phyloP scores from a whole-genome alignment of 2,113 vertebrate genomes.

The Vombatus ursinus region DNA sequence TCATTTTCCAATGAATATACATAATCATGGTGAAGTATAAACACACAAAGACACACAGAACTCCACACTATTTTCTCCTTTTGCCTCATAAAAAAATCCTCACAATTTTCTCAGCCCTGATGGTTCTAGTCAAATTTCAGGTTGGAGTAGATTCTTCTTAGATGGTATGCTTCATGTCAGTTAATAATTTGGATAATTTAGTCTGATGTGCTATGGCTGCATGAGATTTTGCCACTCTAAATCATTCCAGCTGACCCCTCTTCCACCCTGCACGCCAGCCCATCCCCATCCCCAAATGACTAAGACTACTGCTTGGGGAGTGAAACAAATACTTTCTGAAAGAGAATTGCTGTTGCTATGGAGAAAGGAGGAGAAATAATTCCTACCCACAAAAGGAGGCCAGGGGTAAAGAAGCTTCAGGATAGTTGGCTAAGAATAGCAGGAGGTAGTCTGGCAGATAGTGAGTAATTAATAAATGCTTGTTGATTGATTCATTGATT shows the following conservation, averaged over 20 bases:
- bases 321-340: constrained; percentile 25
- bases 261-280: too few relatives aligned
- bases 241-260: background rate
- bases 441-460: background rate
- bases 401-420: background rate
- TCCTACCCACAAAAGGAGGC: constrained; percentile 10
- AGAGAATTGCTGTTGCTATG: constrained; percentile 63
- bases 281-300: background rate
- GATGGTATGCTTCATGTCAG: background rate
- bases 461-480: background rate
- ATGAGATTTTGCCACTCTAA: background rate
- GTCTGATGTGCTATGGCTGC: background rate
- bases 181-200: background rate
- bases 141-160: background rate
- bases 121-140: background rate
- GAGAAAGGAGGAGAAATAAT: constrained; percentile 35
- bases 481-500: background rate
- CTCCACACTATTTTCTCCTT: background rate
- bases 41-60: background rate
- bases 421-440: background rate
- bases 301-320: background rate
- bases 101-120: background rate
- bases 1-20: background rate
- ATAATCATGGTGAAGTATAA: background rate
- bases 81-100: background rate